A percentile compares a stretch with the other conserved stretches of the same genome.
phyloP scores from a whole-genome alignment of 2,888 invertebrate genomes.

The Acanthococcus lagerstroemiae region DNA sequence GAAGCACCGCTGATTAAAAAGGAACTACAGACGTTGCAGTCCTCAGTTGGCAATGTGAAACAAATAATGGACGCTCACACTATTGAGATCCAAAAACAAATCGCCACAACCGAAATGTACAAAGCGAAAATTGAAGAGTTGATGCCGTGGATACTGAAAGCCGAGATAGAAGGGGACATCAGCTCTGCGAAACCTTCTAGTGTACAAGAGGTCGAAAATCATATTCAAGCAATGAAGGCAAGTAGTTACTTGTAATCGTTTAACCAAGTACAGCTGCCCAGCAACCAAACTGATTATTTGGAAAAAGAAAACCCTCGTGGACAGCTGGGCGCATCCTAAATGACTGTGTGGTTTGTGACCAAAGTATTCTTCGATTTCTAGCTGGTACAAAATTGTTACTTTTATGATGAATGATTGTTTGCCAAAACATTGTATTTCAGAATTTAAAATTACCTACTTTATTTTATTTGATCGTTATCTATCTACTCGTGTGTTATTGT shows the following conservation, averaged over 20 bases:
- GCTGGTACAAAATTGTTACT: no score
- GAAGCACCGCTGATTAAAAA: conserved; percentile 10
- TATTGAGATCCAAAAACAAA: conserved; percentile 16
- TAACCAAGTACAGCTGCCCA: no score
- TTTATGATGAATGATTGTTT: no score
- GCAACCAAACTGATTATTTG: no score
- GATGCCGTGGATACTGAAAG: conserved; percentile 70
- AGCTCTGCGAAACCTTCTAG: conserved; percentile 52
- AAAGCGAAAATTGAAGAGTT: conserved; percentile 32
- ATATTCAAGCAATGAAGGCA: conserved; percentile 57
- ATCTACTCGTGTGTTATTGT: no score
- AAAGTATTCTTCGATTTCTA: no score
- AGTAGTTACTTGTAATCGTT: no score
- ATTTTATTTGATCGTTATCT: not conserved
- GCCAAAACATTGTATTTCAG: no score
- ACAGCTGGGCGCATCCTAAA: no score
- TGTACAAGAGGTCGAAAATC: conserved; percentile 68
- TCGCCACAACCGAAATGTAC: conserved; percentile 20
- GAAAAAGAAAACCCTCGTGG: no score
- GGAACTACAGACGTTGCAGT: conserved; percentile 18
- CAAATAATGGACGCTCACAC: conserved; percentile 14
- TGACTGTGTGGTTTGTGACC: no score
- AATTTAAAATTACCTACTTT: no score
- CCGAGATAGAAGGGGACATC: conserved; percentile 66
- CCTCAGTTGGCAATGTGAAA: conserved; percentile 8